A percentile compares a stretch with the other conserved stretches of the same genome.
Conservation (phyloP, 2,113 vertebrate genomes). For the Triplophysa rosa region DNA sequence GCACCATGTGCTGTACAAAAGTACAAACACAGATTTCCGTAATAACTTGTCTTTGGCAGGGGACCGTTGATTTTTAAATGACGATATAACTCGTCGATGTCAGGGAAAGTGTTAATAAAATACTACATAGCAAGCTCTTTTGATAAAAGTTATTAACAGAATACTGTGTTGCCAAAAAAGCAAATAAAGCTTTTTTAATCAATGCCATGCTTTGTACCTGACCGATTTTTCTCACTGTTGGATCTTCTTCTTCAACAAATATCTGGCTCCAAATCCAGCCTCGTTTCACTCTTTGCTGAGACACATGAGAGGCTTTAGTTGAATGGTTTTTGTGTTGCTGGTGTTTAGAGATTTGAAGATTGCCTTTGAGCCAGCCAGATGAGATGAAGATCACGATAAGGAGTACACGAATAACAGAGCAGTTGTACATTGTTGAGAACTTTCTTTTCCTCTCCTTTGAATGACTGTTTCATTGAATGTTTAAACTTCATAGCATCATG, state of each 20-base stretch:
- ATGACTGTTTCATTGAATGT: slow-evolving; percentile 17
- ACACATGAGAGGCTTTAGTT: slow-evolving; percentile 34
- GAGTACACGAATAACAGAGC: slow-evolving; percentile 60
- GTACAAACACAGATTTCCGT: too few species aligned
- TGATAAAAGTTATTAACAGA: too few species aligned
- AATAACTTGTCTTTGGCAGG: too few species aligned
- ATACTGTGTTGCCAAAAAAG: too few species aligned
- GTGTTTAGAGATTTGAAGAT: slow-evolving; percentile 49
- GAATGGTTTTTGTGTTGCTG: slow-evolving; percentile 52
- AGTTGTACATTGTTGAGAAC: slow-evolving; percentile 48
- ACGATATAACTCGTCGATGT: too few species aligned
- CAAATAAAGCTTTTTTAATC: neutral
- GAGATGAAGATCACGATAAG: slow-evolving; percentile 66
- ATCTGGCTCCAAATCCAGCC: slow-evolving; percentile 85
- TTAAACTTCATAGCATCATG: slow-evolving; percentile 40
- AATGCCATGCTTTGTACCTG: slow-evolving; percentile 74
- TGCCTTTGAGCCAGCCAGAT: slow-evolving; percentile 60
- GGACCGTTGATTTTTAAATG: too few species aligned
- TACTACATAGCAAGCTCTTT: too few species aligned
- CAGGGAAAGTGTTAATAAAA: too few species aligned
- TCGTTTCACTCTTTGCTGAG: slow-evolving; percentile 75
- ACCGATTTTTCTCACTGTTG: slow-evolving; percentile 72
- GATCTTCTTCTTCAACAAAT: slow-evolving; percentile 82
- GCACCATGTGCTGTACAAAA: too few species aligned
- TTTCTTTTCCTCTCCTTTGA: slow-evolving; percentile 46